Conservation (phyloP, 2,888 invertebrate genomes). For the Tipula unca region DNA sequence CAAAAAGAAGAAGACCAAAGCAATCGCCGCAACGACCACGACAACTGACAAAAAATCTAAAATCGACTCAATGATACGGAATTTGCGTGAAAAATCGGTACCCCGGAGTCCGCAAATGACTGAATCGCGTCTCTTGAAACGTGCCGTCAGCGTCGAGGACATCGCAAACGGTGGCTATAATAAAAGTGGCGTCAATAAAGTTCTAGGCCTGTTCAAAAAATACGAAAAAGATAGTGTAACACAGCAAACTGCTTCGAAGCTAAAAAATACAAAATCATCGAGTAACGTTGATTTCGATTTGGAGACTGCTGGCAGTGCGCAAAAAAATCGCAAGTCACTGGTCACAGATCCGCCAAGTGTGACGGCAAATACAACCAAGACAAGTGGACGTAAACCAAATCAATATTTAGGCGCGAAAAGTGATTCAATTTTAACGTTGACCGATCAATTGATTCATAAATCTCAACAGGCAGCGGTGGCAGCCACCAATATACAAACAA, state of each 20-base stretch:
- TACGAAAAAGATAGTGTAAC: conserved; percentile 50
- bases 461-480: not conserved
- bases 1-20: conserved; percentile 24
- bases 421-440: conserved; percentile 37
- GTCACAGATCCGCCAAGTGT: conserved; percentile 27
- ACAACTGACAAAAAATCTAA: conserved; percentile 39
- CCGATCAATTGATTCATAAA: conserved; percentile 22
- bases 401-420: conserved; percentile 43
- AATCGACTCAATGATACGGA: conserved; percentile 49
- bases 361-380: conserved; percentile 31
- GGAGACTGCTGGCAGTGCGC: conserved; percentile 26
- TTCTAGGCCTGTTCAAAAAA: conserved; percentile 68
- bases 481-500: conserved; percentile 23
- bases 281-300: conserved; percentile 38
- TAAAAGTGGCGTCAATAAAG: conserved; percentile 62
- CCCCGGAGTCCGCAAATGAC: conserved; percentile 49
- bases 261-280: conserved; percentile 37
- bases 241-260: not conserved
- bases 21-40: conserved; percentile 24
- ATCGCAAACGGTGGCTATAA: conserved; percentile 47
- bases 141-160: conserved; percentile 65
- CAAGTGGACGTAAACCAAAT: conserved; percentile 38
- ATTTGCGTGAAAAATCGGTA: conserved; percentile 57
- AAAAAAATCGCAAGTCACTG: conserved; percentile 16
- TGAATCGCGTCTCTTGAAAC: conserved; percentile 59